phyloP scores from a whole-genome alignment of 2,888 invertebrate genomes.

The Prionchulus punctatus region DNA sequence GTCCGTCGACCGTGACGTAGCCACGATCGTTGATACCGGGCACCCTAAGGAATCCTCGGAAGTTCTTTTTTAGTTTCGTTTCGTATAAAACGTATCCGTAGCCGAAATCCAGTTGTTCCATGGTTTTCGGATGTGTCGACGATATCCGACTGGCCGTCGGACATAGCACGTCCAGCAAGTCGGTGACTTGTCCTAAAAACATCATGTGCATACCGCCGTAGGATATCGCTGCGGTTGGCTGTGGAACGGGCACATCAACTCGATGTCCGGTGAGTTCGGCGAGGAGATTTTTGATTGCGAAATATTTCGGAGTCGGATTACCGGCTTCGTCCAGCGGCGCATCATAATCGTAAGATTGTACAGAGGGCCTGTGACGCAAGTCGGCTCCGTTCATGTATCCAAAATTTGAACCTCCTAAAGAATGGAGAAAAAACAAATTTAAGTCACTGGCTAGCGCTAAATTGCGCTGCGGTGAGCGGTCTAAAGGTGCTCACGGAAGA shows the following conservation, averaged over 20 bases:
- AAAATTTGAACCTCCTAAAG: slow-evolving; percentile 30
- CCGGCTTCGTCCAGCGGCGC: slow-evolving; percentile 11
- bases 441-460: no score
- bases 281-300: slow-evolving; percentile 5
- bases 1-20: slow-evolving; percentile 48
- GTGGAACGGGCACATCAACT: background rate
- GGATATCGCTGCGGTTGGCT: background rate
- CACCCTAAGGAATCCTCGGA: slow-evolving; percentile 11
- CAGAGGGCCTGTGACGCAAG: no score
- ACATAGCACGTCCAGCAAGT: background rate
- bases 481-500: no score
- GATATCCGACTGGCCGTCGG: background rate
- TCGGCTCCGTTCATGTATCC: slow-evolving; percentile 36
- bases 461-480: no score
- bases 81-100: slow-evolving; percentile 51
- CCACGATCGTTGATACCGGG: slow-evolving; percentile 46
- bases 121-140: slow-evolving; percentile 6
- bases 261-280: background rate
- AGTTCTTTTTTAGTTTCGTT: slow-evolving; percentile 35
- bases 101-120: slow-evolving; percentile 16
- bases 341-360: slow-evolving; percentile 11
- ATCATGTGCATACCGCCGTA: background rate
- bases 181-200: background rate
- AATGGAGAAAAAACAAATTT: no score
- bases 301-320: slow-evolving; percentile 11